Conservation (phyloP, 2,797 vertebrate species). For the Helicolenus hilgendorfi region DNA sequence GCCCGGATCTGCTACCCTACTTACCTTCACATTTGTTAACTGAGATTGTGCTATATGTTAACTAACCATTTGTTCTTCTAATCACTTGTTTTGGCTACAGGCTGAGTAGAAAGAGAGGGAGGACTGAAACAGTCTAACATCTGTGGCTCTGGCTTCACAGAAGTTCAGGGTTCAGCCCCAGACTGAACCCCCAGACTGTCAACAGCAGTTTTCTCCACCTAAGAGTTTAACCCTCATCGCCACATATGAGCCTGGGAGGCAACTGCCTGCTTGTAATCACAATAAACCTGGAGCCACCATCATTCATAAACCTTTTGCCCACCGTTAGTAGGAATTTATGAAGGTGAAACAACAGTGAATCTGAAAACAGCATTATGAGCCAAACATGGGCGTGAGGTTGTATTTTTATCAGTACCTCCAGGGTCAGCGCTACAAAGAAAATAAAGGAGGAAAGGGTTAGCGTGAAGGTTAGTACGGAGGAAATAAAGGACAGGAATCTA, state of each 20-base stretch:
- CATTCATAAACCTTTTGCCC: not conserved
- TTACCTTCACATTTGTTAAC: not conserved
- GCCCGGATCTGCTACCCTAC: not conserved
- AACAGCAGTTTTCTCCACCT: not conserved
- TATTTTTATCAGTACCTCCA: not conserved
- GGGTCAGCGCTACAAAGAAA: not conserved
- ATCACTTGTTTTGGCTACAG: conserved; percentile 19
- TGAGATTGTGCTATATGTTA: not conserved
- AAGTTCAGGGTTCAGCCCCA: conserved; percentile 5
- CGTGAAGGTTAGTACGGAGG: not conserved
- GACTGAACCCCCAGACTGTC: conserved; percentile 23
- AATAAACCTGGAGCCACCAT: not conserved
- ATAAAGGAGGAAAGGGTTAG: not conserved
- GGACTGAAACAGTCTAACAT: conserved; percentile 14
- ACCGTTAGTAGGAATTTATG: not conserved
- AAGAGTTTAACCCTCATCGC: not conserved
- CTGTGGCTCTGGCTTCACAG: not conserved
- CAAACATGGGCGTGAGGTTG: not conserved
- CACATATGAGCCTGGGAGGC: not conserved
- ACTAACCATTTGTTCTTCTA: not conserved
- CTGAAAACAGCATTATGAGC: not conserved
- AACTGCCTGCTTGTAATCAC: not conserved
- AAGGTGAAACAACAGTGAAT: not conserved
- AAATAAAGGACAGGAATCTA: conserved; percentile 39
- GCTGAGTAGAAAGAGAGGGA: not conserved